Conservation (phyloP, 2,797 vertebrate genomes). For the Rachycentron canadum region DNA sequence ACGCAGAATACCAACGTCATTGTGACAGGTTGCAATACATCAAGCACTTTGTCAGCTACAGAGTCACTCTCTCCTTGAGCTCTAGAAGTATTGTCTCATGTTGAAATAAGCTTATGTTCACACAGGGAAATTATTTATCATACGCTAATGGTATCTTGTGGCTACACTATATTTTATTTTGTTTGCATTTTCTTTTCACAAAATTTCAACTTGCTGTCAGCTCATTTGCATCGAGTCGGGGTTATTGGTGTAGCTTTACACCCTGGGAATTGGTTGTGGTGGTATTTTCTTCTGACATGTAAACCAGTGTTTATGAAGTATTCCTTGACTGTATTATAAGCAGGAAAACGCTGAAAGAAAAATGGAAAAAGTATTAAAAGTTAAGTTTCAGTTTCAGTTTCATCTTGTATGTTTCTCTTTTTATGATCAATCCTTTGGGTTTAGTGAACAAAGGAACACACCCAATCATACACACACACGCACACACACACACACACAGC, state of each 20-base stretch:
- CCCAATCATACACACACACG: neutral
- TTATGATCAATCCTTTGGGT: conserved; percentile 33
- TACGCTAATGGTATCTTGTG: conserved; percentile 17
- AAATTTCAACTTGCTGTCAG: conserved; percentile 22
- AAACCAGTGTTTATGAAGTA: conserved; percentile 3
- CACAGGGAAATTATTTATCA: conserved; percentile 16
- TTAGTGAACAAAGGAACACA: conserved; percentile 23
- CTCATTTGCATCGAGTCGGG: conserved; percentile 43
- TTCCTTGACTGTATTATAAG: conserved; percentile 8
- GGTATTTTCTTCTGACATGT: conserved; percentile 11
- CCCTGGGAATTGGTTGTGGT: conserved; percentile 18
- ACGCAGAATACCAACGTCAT: conserved; percentile 9
- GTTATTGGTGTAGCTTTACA: conserved; percentile 10
- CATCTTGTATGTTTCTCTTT: neutral
- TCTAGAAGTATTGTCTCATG: conserved; percentile 20
- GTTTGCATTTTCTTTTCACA: conserved; percentile 17
- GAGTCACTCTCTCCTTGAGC: conserved; percentile 11
- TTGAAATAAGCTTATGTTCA: conserved; percentile 14
- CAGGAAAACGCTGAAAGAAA: neutral
- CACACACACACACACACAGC: conserved; percentile 18
- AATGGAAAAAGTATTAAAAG: conserved; percentile 10
- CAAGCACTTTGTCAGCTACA: conserved; percentile 11
- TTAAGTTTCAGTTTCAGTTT: conserved; percentile 38
- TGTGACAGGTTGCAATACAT: conserved; percentile 3
- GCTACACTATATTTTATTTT: conserved; percentile 34